Evolutionary conservation across 2,888 invertebrate genomes (phyloP).

Genomic region (Himalopsyche kuldschensis): DNA sequence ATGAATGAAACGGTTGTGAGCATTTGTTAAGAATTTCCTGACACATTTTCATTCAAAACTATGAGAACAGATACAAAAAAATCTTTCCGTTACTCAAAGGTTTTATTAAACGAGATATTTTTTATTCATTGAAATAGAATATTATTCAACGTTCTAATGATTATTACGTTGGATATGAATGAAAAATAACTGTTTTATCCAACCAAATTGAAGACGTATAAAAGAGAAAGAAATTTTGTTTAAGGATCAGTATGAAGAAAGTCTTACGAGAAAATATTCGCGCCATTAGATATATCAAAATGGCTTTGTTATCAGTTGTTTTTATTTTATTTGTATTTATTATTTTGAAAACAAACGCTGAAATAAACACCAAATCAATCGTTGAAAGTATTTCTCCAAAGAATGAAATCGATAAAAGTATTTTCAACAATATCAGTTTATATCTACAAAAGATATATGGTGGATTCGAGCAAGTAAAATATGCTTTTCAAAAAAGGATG

Average conservation of each 20-base stretch:
- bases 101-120: too few relatives aligned
- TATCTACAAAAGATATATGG: background rate
- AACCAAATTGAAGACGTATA: background rate
- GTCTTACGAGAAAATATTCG: background rate
- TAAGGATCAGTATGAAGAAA: conserved; percentile 15
- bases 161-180: background rate
- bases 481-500: background rate
- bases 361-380: background rate
- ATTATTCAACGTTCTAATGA: too few relatives aligned
- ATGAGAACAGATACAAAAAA: too few relatives aligned
- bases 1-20: background rate
- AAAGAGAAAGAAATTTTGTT: background rate
- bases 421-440: background rate
- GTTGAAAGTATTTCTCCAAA: background rate
- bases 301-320: conserved; percentile 6
- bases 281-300: background rate
- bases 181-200: background rate
- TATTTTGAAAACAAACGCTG: background rate
- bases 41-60: too few relatives aligned
- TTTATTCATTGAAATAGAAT: too few relatives aligned
- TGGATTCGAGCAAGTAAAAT: background rate
- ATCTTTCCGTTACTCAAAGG: too few relatives aligned
- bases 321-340: conserved; percentile 4
- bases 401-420: background rate
- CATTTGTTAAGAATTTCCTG: too few relatives aligned